Evolutionary conservation across 2,113 vertebrate species (phyloP).

Genomic region (Polypterus senegalus): DNA sequence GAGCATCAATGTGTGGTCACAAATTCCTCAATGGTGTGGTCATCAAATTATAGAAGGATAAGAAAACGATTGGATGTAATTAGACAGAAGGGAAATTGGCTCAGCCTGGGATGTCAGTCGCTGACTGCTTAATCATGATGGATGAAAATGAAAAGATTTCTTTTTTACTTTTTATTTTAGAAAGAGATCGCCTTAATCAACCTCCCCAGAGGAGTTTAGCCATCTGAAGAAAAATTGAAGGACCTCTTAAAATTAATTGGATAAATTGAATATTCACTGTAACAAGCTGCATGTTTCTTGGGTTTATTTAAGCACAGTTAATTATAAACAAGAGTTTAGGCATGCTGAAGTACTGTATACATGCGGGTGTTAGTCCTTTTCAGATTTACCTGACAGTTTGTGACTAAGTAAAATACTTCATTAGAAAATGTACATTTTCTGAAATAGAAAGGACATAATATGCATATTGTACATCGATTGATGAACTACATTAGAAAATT

Average conservation of each 20-base stretch:
- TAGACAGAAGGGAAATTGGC: conserved; percentile 35
- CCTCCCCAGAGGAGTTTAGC: conserved; percentile 31
- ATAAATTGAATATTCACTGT: conserved; percentile 34
- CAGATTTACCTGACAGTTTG: too few relatives aligned
- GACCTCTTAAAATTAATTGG: conserved; percentile 44
- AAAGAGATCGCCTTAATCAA: conserved; percentile 27
- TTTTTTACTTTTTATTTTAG: conserved; percentile 24
- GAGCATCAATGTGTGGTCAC: conserved; percentile 37
- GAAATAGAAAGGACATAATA: too few relatives aligned
- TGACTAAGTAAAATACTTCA: too few relatives aligned
- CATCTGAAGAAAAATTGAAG: conserved; percentile 41
- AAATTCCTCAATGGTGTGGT: conserved; percentile 38
- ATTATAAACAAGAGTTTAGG: conserved; percentile 24
- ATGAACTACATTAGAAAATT: too few relatives aligned
- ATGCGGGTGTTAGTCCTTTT: too few relatives aligned
- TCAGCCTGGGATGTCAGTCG: conserved; percentile 31
- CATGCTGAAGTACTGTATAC: too few relatives aligned
- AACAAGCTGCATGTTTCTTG: conserved; percentile 32
- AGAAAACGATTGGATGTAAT: conserved; percentile 39
- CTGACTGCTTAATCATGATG: conserved; percentile 35
- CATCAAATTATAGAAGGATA: conserved; percentile 40
- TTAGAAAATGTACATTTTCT: too few relatives aligned
- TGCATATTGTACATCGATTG: too few relatives aligned
- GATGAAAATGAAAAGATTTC: conserved; percentile 25
- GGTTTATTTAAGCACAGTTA: conserved; percentile 39